phyloP scores from a whole-genome alignment of 2,797 vertebrate genomes.

The Halcyon leucocephala region DNA sequence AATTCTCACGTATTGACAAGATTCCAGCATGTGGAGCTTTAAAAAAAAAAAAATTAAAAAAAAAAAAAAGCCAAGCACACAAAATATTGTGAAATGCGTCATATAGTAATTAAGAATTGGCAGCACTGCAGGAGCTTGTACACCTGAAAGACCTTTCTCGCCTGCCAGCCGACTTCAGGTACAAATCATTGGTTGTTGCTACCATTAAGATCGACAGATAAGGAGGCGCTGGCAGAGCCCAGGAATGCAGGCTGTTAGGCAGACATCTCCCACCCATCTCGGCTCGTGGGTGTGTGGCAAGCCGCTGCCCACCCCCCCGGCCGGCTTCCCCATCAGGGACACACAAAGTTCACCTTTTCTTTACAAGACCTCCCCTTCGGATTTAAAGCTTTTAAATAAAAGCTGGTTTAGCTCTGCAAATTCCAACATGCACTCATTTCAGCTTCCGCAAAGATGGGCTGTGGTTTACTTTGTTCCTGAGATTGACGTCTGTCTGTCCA shows the following conservation, averaged over 20 bases:
- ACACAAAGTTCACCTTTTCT: background rate
- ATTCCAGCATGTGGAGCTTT: background rate
- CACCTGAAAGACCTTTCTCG: background rate
- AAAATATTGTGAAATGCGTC: background rate
- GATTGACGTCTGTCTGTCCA: background rate
- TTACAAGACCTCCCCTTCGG: background rate
- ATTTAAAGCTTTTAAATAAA: background rate
- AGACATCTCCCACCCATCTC: background rate
- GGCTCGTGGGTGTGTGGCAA: background rate
- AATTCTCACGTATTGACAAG: background rate
- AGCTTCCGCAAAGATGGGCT: rapidly evolving
- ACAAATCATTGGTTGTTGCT: background rate
- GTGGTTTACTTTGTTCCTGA: background rate
- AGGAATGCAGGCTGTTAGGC: conserved; percentile 14
- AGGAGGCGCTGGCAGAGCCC: background rate
- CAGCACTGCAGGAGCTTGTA: background rate
- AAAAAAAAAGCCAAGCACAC: too few species aligned
- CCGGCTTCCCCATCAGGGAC: background rate
- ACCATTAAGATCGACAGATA: background rate
- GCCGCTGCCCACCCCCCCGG: background rate
- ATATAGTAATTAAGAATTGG: background rate
- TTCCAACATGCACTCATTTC: background rate
- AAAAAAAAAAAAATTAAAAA: background rate
- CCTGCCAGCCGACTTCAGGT: background rate
- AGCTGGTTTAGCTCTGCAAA: background rate